These are phyloP conservation scores for Agrotis ipsilon DNA, from an alignment of 2,888 invertebrate genomes.

Conservation along the genomic window DNA sequence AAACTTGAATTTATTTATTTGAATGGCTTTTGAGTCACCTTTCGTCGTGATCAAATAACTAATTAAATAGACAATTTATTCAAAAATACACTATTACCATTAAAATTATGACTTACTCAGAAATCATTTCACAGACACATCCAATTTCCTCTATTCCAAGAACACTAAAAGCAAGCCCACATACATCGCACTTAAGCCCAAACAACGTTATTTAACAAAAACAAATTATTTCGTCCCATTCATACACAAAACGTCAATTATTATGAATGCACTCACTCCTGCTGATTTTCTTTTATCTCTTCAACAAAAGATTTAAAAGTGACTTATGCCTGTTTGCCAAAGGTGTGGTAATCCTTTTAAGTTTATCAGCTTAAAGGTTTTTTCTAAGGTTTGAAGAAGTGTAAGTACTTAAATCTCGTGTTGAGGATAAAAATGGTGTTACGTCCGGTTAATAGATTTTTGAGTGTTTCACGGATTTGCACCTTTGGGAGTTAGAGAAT, in stretches of 20 bases:
- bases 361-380: slow-evolving; percentile 67
- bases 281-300: slow-evolving; percentile 77
- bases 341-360: slow-evolving; percentile 78
- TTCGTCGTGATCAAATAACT: too few species aligned
- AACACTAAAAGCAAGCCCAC: slow-evolving; percentile 49
- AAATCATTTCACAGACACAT: background rate
- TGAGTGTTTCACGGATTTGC: background rate
- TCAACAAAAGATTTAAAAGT: slow-evolving; percentile 78
- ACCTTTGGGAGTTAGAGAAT: background rate
- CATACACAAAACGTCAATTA: slow-evolving; percentile 66
- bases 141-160: slow-evolving; percentile 41
- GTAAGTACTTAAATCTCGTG: slow-evolving; percentile 20
- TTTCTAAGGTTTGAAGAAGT: slow-evolving; percentile 19
- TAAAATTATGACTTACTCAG: too few species aligned
- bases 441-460: slow-evolving; percentile 27
- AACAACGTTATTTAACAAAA: slow-evolving; percentile 63
- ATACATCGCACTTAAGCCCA: slow-evolving; percentile 51
- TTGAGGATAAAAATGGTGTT: slow-evolving; percentile 9
- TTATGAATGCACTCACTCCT: slow-evolving; percentile 72
- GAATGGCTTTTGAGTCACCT: too few species aligned
- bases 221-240: slow-evolving; percentile 71
- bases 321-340: slow-evolving; percentile 76
- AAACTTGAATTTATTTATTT: too few species aligned
- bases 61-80: too few species aligned
- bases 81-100: too few species aligned